Base-by-base conservation (phyloP, 92 coral and sea anemone species). In the Blastomussa wellsi region DNA sequence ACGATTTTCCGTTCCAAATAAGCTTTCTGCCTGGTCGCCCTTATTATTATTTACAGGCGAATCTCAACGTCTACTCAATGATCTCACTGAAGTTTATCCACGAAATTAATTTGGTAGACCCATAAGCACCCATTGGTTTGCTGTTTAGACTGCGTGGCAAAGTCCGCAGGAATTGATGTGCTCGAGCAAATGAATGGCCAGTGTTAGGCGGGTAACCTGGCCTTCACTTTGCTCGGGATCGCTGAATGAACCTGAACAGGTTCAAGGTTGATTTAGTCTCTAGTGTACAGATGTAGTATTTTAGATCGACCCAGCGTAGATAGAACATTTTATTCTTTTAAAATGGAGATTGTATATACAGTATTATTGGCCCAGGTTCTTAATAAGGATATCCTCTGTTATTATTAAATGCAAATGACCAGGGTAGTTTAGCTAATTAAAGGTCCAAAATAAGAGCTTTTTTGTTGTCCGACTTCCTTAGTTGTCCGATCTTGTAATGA, bases 311-410 rank as follows among this genome's bases (percentile, higher is more conserved):
- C 38, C 75, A 65, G 28, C 75, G 52, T 80, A 42, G 51, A 42
- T 80, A 44, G 74, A 24, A 65, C 51, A 44, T 49, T 64, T 44
- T 36, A 80, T 41, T 62, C 53, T 47, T 44, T 80, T 31, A 66
- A 80, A 65, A 64, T 65, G 55, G 84, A 80, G 55, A 65, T 80
- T 80, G 83, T 62, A 60, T 79, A 64, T 79, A 64, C 33, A 28
- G 83, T 79, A 79, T 79, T 79, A 62, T 60, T 41, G 72, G 38
- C 83, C 69, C 53, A 62, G 72, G 53, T 79, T 60, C 28, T 1
- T 6, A 41, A n/a, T 44, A 62, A 62, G 69, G 83, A 79, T 38
- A 64, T 60, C 64, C 60, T 33, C 41, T 44, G 17, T 39, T 20
- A 78, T 59, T 12, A 31, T 19, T 44, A 80, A 67, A 65, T 80